These are phyloP conservation scores for Austrofundulus limnaeus DNA, from an alignment of 2,113 vertebrate species.

Conservation along the genomic window DNA sequence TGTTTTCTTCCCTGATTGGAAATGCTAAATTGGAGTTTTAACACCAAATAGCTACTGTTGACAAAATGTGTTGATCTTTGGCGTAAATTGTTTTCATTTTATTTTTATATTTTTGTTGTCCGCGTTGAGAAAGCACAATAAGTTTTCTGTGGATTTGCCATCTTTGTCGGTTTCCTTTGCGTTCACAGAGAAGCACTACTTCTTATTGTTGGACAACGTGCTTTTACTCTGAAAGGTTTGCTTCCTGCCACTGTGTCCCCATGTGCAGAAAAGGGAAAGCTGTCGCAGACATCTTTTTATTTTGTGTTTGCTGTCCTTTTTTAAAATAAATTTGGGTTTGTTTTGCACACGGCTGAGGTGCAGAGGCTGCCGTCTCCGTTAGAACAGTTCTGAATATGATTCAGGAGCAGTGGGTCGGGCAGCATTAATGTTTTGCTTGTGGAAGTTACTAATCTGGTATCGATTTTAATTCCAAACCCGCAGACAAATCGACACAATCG, in stretches of 20 bases:
- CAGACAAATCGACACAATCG: constrained; percentile 26
- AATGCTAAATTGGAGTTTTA: constrained; percentile 47
- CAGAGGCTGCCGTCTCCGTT: constrained; percentile 27
- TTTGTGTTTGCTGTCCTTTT: constrained; percentile 10
- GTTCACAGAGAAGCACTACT: constrained; percentile 27
- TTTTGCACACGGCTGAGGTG: constrained; percentile 27
- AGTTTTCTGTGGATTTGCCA: constrained; percentile 24
- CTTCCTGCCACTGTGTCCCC: constrained; percentile 35
- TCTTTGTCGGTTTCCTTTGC: constrained; percentile 23
- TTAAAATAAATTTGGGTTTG: too few species aligned
- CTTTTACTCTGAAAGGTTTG: not conserved
- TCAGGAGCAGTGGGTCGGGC: constrained; percentile 4
- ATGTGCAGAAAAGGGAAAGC: constrained; percentile 4
- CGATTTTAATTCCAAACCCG: constrained; percentile 29
- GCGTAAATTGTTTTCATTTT: constrained; percentile 16
- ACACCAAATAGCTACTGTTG: constrained; percentile 45
- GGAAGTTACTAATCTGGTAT: too few species aligned
- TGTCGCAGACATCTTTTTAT: too few species aligned
- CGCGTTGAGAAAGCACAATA: constrained; percentile 25
- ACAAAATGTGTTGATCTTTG: constrained; percentile 29
- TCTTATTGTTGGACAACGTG: not conserved
- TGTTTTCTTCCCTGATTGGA: constrained; percentile 47
- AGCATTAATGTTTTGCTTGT: constrained; percentile 18
- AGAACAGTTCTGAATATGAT: not conserved
- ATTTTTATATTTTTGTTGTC: not conserved